Conservation (phyloP, 2,113 vertebrate genomes). For the Castor canadensis region DNA sequence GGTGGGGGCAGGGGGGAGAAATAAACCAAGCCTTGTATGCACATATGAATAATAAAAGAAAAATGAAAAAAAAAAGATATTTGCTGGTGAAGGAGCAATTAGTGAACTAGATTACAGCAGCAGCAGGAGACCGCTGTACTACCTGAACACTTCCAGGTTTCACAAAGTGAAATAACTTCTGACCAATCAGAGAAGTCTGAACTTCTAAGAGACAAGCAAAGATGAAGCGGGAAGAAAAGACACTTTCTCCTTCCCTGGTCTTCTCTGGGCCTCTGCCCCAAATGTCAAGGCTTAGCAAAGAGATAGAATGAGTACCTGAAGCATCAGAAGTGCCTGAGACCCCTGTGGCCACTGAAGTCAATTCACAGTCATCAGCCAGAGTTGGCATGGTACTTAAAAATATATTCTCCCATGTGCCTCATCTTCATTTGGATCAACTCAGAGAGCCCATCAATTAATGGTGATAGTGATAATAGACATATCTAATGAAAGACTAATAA, state of each 20-base stretch:
- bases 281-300: background rate
- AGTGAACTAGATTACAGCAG: background rate
- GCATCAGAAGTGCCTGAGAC: background rate
- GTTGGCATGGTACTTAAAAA: background rate
- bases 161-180: background rate
- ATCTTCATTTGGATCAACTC: background rate
- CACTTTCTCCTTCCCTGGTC: background rate
- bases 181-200: background rate
- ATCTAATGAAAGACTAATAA: background rate
- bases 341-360: background rate
- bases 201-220: background rate
- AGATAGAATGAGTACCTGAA: background rate
- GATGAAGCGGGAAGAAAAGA: background rate
- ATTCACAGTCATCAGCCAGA: background rate
- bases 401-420: background rate
- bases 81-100: background rate
- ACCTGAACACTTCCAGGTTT: background rate
- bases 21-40: too few species aligned
- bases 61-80: too few species aligned
- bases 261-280: background rate
- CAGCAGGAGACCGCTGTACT: background rate
- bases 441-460: background rate
- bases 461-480: background rate
- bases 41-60: too few species aligned
- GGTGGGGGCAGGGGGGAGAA: too few species aligned